phyloP scores from a whole-genome alignment of 2,113 vertebrate genomes.

The Ornithorhynchus anatinus region DNA sequence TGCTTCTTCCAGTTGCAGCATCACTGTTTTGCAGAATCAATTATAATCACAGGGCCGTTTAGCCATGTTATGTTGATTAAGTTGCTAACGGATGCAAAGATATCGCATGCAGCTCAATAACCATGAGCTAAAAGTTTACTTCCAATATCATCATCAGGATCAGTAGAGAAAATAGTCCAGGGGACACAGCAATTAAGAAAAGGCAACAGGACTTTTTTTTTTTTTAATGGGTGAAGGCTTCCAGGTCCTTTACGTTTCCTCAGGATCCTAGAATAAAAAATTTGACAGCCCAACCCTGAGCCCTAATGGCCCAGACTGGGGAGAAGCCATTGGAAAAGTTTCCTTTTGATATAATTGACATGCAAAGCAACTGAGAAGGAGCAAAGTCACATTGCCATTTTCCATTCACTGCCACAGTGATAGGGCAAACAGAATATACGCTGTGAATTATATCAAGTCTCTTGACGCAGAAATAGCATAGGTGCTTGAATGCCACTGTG shows the following conservation, averaged over 20 bases:
- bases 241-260: neutral
- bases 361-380: neutral
- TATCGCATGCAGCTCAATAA: neutral
- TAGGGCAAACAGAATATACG: neutral
- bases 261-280: neutral
- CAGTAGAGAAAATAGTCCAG: neutral
- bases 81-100: slow-evolving; percentile 15
- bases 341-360: neutral
- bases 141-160: neutral
- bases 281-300: neutral
- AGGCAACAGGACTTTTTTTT: neutral
- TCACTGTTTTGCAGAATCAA: slow-evolving; percentile 15
- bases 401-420: accelerated
- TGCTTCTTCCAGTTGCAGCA: slow-evolving; percentile 16
- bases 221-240: neutral
- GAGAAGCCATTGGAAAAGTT: neutral
- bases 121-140: slow-evolving; percentile 10
- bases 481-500: accelerated
- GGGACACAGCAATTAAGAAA: neutral
- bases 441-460: neutral
- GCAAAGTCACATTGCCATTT: neutral
- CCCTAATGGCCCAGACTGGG: neutral
- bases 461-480: neutral
- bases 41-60: slow-evolving; percentile 18
- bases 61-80: neutral